Conservation (phyloP, 2,888 invertebrate species). For the Diploptera punctata region DNA sequence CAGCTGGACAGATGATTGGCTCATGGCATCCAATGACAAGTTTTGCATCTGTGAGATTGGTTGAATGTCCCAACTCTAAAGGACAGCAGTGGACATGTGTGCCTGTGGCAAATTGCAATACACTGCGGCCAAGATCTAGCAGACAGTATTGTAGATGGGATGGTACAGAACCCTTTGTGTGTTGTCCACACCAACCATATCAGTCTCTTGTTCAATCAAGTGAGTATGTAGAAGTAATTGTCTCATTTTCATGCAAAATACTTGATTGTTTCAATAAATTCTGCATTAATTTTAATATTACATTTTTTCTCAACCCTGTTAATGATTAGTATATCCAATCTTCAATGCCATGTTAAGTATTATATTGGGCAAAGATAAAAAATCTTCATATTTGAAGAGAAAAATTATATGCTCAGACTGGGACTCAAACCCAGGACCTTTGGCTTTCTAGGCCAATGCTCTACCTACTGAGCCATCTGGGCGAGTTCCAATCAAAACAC, state of each 20-base stretch:
- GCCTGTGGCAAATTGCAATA: constrained; percentile 23
- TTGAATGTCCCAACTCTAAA: constrained; percentile 11
- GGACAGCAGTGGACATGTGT: constrained; percentile 14
- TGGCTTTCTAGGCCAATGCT: no score
- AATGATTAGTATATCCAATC: no score
- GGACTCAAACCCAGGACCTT: no score
- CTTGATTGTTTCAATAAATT: not conserved
- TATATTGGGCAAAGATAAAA: no score
- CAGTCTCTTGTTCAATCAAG: not conserved
- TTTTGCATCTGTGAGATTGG: not conserved
- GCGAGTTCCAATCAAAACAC: no score
- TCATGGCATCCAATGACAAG: constrained; percentile 6
- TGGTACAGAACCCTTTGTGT: constrained; percentile 39
- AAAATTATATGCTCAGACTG: no score
- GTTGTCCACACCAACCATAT: constrained; percentile 35
- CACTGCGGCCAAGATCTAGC: constrained; percentile 2
- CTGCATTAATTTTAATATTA: no score
- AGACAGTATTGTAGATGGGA: constrained; percentile 41
- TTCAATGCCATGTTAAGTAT: no score
- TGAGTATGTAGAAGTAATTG: not conserved
- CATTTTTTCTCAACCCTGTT: no score
- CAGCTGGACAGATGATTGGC: constrained; percentile 8
- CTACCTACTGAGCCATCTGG: no score
- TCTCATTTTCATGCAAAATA: not conserved
- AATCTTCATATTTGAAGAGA: no score